Percentiles rank a stretch among this genome's conserved stretches.
These are phyloP conservation scores for Nudaria mundana DNA, from an alignment of 2,888 invertebrate species.

Conservation along the genomic window DNA sequence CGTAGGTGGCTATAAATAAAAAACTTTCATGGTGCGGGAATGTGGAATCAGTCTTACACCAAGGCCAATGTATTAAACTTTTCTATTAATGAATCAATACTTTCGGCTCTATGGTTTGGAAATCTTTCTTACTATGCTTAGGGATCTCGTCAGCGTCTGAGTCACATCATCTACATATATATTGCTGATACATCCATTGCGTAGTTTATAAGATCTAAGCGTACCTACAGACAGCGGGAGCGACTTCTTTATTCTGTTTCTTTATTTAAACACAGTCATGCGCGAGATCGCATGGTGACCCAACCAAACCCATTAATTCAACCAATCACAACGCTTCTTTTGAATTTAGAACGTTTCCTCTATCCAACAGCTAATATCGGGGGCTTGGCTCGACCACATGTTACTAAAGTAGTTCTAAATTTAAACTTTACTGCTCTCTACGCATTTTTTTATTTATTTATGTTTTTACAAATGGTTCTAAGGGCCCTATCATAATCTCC, in stretches of 20 bases:
- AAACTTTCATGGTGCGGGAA: not conserved
- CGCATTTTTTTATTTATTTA: constrained; percentile 15
- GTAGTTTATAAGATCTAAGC: no score
- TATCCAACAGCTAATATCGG: constrained; percentile 45
- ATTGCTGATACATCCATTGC: no score
- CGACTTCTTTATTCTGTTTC: no score
- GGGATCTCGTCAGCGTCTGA: no score
- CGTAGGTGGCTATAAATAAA: not conserved
- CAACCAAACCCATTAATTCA: no score
- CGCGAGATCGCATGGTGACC: no score
- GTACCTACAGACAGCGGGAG: no score
- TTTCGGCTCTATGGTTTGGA: not conserved
- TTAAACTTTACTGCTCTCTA: constrained; percentile 11
- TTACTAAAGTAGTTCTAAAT: constrained; percentile 20
- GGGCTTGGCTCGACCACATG: constrained; percentile 44
- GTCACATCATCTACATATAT: no score
- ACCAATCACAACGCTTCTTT: constrained; percentile 12
- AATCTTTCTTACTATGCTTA: not conserved
- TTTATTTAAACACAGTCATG: no score
- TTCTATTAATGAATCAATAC: not conserved
- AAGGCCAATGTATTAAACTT: not conserved
- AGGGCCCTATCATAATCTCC: no score
- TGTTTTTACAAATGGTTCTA: no score
- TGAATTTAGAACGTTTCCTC: constrained; percentile 27
- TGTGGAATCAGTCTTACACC: not conserved